Evolutionary conservation across 2,888 invertebrate genomes (phyloP).

Genomic region (Oeneis ivallda): DNA sequence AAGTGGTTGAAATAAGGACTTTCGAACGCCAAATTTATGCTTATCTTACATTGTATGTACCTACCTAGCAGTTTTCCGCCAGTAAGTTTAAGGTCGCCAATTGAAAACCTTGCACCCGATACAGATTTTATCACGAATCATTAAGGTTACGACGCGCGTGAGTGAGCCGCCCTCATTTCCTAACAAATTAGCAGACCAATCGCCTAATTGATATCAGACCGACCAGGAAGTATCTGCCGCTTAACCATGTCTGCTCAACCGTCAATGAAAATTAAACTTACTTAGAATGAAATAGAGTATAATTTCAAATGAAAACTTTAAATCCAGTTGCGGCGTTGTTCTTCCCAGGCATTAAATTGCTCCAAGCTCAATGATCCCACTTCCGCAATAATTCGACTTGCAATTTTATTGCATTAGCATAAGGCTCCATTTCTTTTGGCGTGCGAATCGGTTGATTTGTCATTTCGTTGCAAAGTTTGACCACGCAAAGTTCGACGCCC

Average conservation of each 20-base stretch:
- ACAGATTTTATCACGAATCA: conserved; percentile 41
- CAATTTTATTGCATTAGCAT: conserved; percentile 44
- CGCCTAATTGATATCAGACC: conserved; percentile 73
- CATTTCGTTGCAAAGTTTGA: conserved; percentile 44
- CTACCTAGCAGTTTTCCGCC: too few species aligned
- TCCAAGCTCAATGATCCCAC: conserved; percentile 77
- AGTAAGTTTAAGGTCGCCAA: conserved; percentile 13
- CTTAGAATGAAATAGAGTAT: conserved; percentile 36
- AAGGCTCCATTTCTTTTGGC: conserved; percentile 48
- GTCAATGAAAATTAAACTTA: conserved; percentile 42
- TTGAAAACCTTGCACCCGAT: conserved; percentile 34
- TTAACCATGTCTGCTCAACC: conserved; percentile 49
- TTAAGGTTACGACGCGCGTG: conserved; percentile 53
- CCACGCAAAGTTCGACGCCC: conserved; percentile 70
- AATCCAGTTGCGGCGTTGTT: conserved; percentile 51
- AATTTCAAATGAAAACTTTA: conserved; percentile 37
- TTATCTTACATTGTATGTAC: too few species aligned
- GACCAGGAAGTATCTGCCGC: conserved; percentile 71
- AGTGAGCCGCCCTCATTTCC: conserved; percentile 66
- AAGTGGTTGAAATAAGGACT: too few species aligned
- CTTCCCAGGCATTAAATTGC: conserved; percentile 59
- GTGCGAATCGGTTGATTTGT: conserved; percentile 45
- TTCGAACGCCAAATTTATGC: too few species aligned
- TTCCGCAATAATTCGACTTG: conserved; percentile 51
- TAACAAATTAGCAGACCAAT: conserved; percentile 72